These are phyloP conservation scores for Colossoma macropomum DNA, from an alignment of 2,113 vertebrate genomes.

Conservation along the genomic window DNA sequence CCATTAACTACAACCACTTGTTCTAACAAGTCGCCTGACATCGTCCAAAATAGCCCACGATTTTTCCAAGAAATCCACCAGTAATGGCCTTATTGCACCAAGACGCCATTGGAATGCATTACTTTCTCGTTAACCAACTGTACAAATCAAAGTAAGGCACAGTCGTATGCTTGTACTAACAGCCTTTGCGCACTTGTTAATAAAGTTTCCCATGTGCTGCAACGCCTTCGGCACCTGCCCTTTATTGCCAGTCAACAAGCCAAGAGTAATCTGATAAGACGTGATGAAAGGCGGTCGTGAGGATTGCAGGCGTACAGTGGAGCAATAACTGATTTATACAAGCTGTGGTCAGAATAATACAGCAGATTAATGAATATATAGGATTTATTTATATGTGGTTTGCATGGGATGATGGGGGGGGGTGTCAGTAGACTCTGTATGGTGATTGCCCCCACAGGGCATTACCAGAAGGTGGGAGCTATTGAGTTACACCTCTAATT, in stretches of 20 bases:
- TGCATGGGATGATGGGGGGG: background rate
- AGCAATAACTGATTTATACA: background rate
- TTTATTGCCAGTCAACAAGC: background rate
- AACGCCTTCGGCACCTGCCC: background rate
- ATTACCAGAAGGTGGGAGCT: background rate
- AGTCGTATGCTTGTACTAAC: background rate
- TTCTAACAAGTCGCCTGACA: background rate
- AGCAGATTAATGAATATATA: background rate
- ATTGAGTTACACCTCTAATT: background rate
- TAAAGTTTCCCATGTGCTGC: background rate
- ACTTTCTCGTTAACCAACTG: background rate
- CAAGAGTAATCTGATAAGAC: background rate
- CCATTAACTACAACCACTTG: conserved; percentile 26
- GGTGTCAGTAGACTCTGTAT: background rate
- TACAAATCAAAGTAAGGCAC: no score
- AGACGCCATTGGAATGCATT: background rate
- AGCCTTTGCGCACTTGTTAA: background rate
- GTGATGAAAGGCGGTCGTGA: background rate
- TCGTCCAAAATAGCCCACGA: background rate
- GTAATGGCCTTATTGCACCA: no score
- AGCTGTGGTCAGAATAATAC: background rate
- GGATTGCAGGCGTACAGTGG: background rate
- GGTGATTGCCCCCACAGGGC: conserved; percentile 38
- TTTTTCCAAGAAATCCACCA: no score
- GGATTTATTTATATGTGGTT: no score